These are phyloP conservation scores for Scylla paramamosain DNA, from an alignment of 1,140 invertebrate genomes.

Conservation along the genomic window DNA sequence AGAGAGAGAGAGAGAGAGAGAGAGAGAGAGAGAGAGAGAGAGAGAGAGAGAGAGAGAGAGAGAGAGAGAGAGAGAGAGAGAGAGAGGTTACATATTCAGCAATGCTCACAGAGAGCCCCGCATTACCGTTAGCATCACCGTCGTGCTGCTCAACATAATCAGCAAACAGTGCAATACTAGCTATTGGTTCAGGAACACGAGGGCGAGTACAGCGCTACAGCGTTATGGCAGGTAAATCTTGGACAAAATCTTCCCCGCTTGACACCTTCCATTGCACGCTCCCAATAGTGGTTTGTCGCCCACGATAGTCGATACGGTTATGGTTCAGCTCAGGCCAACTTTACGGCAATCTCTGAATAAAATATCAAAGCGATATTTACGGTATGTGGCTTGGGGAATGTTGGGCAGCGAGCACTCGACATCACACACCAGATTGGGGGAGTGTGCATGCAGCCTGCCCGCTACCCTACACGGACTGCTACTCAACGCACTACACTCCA, in stretches of 20 bases:
- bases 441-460: background rate
- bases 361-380: constrained; percentile 23
- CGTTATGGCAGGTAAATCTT: background rate
- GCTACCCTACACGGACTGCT: background rate
- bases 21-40: constrained; percentile 19
- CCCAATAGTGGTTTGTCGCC: constrained; percentile 8
- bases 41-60: background rate
- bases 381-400: background rate
- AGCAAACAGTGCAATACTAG: too few relatives aligned
- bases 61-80: constrained; percentile 7
- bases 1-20: constrained; percentile 20
- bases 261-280: background rate
- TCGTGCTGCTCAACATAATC: too few relatives aligned
- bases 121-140: background rate
- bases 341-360: constrained; percentile 5
- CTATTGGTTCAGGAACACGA: too few relatives aligned
- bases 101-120: background rate
- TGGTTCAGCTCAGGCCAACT: background rate
- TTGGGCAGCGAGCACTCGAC: background rate
- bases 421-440: background rate
- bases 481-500: background rate
- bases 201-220: too few relatives aligned
- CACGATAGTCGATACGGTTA: constrained; percentile 21
- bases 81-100: background rate
- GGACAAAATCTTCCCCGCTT: background rate